Conservation (phyloP, 2,113 vertebrate genomes). For the Eubucco bourcierii region DNA sequence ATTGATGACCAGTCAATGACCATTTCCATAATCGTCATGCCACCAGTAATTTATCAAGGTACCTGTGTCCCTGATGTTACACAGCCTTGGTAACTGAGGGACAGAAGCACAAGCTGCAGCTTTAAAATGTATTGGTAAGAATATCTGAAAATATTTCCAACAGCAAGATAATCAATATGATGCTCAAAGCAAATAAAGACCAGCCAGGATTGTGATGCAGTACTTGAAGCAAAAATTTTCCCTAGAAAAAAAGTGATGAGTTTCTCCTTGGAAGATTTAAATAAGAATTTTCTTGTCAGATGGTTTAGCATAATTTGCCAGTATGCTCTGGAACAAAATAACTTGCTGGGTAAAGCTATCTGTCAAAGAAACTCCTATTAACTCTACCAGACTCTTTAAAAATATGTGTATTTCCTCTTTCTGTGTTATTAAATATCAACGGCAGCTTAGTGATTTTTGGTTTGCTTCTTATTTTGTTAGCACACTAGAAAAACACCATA, state of each 20-base stretch:
- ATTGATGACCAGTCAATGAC: conserved; percentile 86
- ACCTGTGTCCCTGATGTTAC: conserved; percentile 84
- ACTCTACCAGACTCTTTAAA: background rate
- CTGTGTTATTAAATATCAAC: conserved; percentile 1
- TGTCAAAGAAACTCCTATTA: conserved; percentile 36
- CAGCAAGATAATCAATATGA: conserved; percentile 24
- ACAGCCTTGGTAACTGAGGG: conserved; percentile 80
- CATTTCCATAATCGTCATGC: conserved; percentile 89
- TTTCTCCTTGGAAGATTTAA: conserved; percentile 54
- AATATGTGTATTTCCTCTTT: background rate
- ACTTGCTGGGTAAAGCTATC: conserved; percentile 56
- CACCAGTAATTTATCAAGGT: conserved; percentile 88
- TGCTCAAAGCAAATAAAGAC: conserved; percentile 44
- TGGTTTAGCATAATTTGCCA: conserved; percentile 55
- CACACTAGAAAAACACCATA: background rate
- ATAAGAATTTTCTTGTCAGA: conserved; percentile 65
- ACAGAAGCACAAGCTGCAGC: conserved; percentile 73
- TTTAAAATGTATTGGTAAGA: conserved; percentile 83
- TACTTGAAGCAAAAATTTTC: conserved; percentile 50
- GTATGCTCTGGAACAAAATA: conserved; percentile 60
- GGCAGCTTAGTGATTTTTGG: background rate
- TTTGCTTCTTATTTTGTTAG: background rate
- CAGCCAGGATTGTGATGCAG: conserved; percentile 24
- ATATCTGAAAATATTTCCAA: conserved; percentile 70
- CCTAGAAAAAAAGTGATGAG: conserved; percentile 1